Base-by-base conservation (phyloP, 2,113 vertebrate genomes). In the Festucalex cinctus region DNA sequence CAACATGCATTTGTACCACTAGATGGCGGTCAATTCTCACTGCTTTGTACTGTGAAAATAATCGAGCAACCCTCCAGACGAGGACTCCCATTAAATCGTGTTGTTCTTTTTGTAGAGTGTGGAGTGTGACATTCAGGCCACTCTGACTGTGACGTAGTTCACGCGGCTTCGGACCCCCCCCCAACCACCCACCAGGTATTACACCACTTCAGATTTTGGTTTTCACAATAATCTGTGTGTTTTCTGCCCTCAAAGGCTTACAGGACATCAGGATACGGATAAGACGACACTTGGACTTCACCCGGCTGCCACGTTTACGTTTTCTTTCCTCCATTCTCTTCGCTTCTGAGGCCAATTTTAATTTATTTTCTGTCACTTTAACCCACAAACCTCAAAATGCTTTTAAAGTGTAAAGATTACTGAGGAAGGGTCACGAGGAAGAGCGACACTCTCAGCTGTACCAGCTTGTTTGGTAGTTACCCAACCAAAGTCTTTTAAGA, bases 81-180 rank as follows among this genome's bases (percentile, higher is more conserved):
- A 20, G 44, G 14, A 7, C 7, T 32, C 54, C 28, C 2, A 65
- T 22, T 19, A 20, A 35, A 62, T 69, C 26, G 24, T 22, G 19
- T 81, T 57, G 9, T 32, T 17, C 35, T 32, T 77, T 88, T 89
- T 37, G n/a, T 78, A 92, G 91, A 88, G 41, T 78, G 89, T 91
- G 77, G 90, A 93, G 74, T 89, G 87, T 76, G 92, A 89, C 44
- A 88, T 91, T 53, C 91, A 91, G 84, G 92, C 91, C 0, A 73
- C 90, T 83, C 69, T 91, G 77, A 90, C 87, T 44, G 85, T 90
- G 39, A 68, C 91, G 77, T 92, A 92, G 81, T 74, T 57, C 46
- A 63, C 37, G 53, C 41, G 59, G 63, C 64, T 58, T 13, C 57
- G 32, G 26, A 68, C 57, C 20, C 41, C 62, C 24, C 43, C 22